Conservation (phyloP, 2,888 invertebrate species). For the Penaeus monodon region DNA sequence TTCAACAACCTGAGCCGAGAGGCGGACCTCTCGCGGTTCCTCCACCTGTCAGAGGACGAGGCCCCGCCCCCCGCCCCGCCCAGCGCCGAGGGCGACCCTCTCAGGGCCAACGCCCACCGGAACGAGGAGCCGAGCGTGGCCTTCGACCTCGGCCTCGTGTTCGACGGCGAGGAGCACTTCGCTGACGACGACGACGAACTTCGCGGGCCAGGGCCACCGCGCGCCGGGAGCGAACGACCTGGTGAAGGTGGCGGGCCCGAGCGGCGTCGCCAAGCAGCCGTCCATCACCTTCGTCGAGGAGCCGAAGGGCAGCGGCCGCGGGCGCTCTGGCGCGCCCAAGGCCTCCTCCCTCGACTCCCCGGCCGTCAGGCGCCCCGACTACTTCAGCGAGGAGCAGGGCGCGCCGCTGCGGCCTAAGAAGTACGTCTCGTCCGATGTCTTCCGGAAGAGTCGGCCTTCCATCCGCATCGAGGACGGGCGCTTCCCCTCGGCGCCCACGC, state of each 20-base stretch:
- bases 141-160: not conserved
- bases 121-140: not conserved
- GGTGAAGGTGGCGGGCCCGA: not conserved
- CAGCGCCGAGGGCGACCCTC: not conserved
- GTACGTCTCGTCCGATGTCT: constrained; percentile 34
- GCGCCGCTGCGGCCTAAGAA: constrained; percentile 11
- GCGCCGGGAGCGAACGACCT: not conserved
- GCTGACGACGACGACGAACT: not conserved
- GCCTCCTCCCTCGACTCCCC: not conserved
- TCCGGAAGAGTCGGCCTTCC: not conserved
- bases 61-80: not conserved
- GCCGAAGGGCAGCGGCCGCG: not conserved
- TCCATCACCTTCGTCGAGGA: constrained; percentile 15
- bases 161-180: constrained; percentile 2
- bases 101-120: not conserved
- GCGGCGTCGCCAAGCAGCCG: not conserved
- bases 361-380: not conserved
- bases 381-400: not conserved
- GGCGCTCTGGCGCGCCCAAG: not conserved
- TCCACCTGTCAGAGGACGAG: constrained; percentile 14
- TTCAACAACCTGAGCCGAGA: constrained; percentile 46
- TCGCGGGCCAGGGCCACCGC: not conserved
- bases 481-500: constrained; percentile 19
- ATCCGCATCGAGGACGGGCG: not conserved
- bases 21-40: constrained; percentile 35